phyloP scores from a whole-genome alignment of 2,113 vertebrate genomes.

The Sardina pilchardus region DNA sequence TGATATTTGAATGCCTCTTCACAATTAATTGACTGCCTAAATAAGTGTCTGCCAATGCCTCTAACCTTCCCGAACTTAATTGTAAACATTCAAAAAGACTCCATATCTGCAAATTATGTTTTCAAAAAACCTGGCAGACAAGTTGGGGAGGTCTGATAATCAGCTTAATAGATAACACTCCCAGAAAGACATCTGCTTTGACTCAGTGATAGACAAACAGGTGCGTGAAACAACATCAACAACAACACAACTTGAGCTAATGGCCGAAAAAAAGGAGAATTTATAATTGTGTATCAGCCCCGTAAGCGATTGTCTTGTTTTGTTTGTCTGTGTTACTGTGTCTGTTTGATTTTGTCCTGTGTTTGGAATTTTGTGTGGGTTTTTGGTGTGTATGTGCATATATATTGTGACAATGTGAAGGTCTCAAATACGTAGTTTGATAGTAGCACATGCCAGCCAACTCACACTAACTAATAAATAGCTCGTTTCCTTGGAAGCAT shows the following conservation, averaged over 20 bases:
- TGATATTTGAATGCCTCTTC: not conserved
- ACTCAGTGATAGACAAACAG: not conserved
- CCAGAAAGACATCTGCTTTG: not conserved
- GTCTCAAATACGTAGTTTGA: not conserved
- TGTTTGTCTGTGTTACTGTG: not conserved
- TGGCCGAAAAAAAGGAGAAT: not conserved
- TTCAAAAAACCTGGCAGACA: not conserved
- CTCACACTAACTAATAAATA: not conserved
- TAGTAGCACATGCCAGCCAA: not conserved
- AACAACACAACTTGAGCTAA: not conserved
- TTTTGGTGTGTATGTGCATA: slow-evolving; percentile 12
- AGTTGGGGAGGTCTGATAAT: not conserved
- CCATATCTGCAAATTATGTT: not conserved
- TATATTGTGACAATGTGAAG: slow-evolving; percentile 31
- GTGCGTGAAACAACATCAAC: not conserved
- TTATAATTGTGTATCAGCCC: not conserved
- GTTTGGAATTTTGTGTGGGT: not conserved
- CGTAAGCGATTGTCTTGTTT: not conserved
- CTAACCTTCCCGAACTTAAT: not conserved
- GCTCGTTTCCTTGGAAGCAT: not conserved
- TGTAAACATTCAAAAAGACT: not conserved
- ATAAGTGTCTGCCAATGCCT: not conserved
- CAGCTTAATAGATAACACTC: not conserved
- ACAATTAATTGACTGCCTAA: not conserved
- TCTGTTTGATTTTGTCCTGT: not conserved